Conservation (phyloP, 2,888 invertebrate species). For the Calliopum simillimum region DNA sequence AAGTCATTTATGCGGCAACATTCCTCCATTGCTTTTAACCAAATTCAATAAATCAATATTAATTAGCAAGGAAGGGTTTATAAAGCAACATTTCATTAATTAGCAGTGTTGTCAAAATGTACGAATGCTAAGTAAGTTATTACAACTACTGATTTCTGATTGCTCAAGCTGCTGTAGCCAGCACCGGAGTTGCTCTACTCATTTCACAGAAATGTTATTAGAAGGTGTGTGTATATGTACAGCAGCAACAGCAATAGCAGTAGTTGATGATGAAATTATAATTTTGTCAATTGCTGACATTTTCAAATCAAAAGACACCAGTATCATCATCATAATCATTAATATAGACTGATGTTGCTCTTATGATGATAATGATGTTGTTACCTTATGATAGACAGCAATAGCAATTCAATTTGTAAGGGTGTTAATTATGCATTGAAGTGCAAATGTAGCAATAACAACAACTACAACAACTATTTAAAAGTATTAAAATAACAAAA, state of each 20-base stretch:
- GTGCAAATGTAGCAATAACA: neutral
- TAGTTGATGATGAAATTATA: neutral
- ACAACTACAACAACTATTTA: slow-evolving; percentile 1
- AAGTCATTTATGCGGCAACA: too few species aligned
- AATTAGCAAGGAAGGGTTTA: neutral
- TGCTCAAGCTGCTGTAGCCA: too few species aligned
- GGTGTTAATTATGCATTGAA: slow-evolving; percentile 6
- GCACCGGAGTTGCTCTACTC: too few species aligned
- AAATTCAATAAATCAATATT: neutral
- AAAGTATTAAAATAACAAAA: neutral
- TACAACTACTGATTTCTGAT: too few species aligned
- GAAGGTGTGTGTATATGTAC: neutral
- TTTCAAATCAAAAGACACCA: neutral
- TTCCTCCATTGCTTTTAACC: too few species aligned
- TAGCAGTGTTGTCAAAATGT: neutral
- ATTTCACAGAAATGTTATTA: too few species aligned
- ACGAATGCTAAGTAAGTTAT: too few species aligned
- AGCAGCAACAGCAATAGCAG: neutral
- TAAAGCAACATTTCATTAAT: neutral
- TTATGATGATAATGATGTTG: neutral
- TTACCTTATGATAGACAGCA: neutral
- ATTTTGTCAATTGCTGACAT: slow-evolving; percentile 15
- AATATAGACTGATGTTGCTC: neutral
- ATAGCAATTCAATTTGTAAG: neutral
- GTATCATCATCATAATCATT: neutral